phyloP scores from a whole-genome alignment of 2,797 vertebrate species.

The Notoglanidium macrostoma region DNA sequence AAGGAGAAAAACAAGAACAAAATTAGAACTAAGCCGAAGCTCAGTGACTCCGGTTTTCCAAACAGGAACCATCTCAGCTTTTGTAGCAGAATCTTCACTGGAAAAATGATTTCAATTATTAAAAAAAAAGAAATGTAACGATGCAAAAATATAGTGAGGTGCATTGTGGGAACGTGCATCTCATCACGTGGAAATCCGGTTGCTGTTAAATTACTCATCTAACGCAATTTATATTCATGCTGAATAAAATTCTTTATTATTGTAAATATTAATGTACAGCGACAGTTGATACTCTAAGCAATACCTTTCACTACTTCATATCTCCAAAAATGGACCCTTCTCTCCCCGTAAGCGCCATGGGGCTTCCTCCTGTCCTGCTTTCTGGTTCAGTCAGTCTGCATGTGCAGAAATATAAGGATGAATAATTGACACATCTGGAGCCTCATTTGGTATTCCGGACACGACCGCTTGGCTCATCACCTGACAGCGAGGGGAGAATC shows the following conservation, averaged over 20 bases:
- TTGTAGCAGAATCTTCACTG: neutral
- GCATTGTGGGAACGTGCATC: neutral
- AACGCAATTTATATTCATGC: neutral
- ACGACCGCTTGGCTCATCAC: conserved; percentile 48
- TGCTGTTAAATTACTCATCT: neutral
- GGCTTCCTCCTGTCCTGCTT: conserved; percentile 11
- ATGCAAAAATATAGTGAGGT: neutral
- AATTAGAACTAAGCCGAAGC: neutral
- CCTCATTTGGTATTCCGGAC: conserved; percentile 52
- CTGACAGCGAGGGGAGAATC: conserved; percentile 42
- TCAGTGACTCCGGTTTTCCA: neutral
- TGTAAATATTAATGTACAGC: too few relatives aligned
- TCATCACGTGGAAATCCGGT: neutral
- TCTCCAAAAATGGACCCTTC: neutral
- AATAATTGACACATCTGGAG: conserved; percentile 62
- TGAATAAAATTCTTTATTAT: neutral
- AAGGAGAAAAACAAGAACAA: neutral
- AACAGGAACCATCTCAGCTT: neutral
- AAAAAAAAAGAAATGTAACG: too few relatives aligned
- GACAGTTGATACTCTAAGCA: neutral
- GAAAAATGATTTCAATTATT: neutral
- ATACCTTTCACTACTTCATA: neutral
- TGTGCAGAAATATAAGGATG: conserved; percentile 52
- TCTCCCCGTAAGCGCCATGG: neutral
- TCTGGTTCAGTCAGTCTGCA: conserved; percentile 38